A percentile compares a stretch with the other conserved stretches of the same genome.
phyloP scores from a whole-genome alignment of 2,113 vertebrate species.

The Chelonoidis abingdonii region DNA sequence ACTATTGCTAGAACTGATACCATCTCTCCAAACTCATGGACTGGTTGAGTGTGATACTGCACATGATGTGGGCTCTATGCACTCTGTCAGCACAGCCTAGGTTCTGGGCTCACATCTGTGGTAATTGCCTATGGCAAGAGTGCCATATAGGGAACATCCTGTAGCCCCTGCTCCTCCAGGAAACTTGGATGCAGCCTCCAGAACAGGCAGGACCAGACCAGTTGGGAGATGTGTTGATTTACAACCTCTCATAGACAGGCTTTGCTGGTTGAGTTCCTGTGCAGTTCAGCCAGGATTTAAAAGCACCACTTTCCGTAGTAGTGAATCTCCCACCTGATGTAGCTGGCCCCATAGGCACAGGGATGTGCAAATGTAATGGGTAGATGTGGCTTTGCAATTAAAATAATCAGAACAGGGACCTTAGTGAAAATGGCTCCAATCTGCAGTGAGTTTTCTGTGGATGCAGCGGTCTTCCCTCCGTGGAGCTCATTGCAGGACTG shows the following conservation, averaged over 20 bases:
- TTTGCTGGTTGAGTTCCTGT: not conserved
- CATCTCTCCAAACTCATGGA: not conserved
- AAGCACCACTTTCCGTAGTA: not conserved
- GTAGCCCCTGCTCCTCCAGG: not conserved
- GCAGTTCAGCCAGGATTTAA: not conserved
- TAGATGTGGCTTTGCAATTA: not conserved
- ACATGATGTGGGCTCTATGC: not conserved
- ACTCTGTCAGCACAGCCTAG: not conserved
- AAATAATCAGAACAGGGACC: not conserved
- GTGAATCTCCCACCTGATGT: not conserved
- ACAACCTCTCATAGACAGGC: not conserved
- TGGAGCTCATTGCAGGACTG: not conserved
- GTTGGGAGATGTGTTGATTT: accelerated
- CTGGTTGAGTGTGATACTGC: not conserved
- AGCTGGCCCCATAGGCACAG: not conserved
- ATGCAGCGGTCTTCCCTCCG: not conserved
- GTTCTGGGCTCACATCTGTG: not conserved
- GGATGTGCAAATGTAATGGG: not conserved
- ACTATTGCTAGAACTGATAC: not conserved
- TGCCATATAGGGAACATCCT: not conserved
- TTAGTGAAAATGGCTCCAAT: not conserved
- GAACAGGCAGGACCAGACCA: not conserved
- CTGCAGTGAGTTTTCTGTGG: not conserved
- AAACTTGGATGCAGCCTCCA: not conserved
- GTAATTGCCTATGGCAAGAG: not conserved